Conservation (phyloP, 2,797 vertebrate species). For the Bradypus variegatus region DNA sequence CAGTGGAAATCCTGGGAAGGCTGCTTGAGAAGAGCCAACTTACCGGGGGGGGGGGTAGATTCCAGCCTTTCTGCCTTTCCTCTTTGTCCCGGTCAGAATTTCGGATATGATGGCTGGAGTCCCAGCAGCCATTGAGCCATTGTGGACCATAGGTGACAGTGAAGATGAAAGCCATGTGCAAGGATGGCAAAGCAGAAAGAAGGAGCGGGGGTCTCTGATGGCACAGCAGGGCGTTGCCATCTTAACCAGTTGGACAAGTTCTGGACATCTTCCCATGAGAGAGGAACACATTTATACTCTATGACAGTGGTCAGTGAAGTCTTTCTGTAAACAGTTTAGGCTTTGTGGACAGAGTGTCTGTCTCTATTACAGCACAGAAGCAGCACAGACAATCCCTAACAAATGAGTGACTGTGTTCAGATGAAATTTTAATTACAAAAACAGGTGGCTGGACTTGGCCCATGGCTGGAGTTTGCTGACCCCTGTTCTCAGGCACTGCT, state of each 20-base stretch:
- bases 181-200: not conserved
- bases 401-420: not conserved
- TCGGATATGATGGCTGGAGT: not conserved
- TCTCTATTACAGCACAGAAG: not conserved
- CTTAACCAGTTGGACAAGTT: not conserved
- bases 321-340: not conserved
- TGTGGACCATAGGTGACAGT: not conserved
- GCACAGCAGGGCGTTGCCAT: not conserved
- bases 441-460: not conserved
- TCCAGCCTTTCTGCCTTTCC: not conserved
- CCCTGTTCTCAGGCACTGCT: not conserved
- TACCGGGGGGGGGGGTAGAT: not conserved
- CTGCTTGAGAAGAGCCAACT: not conserved
- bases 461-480: not conserved
- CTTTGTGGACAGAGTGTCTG: not conserved
- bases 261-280: not conserved
- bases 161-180: not conserved
- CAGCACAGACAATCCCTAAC: not conserved
- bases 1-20: not conserved
- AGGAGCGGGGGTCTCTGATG: not conserved
- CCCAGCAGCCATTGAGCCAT: not conserved
- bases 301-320: not conserved
- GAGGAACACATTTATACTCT: not conserved
- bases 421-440: constrained; percentile 1
- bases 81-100: not conserved